Percentiles rank a stretch among this genome's conserved stretches.
phyloP scores from a whole-genome alignment of 2,888 invertebrate genomes.

The Tethea ocularis region DNA sequence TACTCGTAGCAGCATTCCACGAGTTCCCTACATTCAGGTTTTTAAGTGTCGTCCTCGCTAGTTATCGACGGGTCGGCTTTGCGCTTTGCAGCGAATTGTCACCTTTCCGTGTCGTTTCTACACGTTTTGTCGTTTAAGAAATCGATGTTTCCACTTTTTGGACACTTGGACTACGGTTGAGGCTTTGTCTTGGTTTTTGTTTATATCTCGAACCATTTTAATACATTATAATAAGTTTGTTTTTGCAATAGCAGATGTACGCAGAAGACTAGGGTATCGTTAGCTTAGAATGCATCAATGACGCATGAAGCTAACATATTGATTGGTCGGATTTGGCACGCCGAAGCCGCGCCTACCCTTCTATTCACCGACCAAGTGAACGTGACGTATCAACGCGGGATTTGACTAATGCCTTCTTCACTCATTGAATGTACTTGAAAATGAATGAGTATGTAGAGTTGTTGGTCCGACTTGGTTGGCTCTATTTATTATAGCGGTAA shows the following conservation, averaged over 20 bases:
- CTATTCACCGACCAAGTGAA: background rate
- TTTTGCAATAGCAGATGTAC: background rate
- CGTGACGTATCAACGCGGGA: background rate
- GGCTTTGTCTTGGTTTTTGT: background rate
- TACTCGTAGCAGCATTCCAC: background rate
- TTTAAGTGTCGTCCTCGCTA: background rate
- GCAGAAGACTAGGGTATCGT: too few relatives aligned
- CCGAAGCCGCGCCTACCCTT: background rate
- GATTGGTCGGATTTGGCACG: background rate
- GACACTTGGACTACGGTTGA: background rate
- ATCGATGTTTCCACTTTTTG: background rate
- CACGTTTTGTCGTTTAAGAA: background rate
- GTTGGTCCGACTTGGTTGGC: too few relatives aligned
- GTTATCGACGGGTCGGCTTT: background rate
- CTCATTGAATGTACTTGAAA: background rate
- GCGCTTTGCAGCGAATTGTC: background rate
- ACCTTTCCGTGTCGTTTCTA: background rate
- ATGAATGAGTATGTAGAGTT: too few relatives aligned
- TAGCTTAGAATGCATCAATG: too few relatives aligned
- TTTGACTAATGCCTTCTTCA: background rate
- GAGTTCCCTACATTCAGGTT: background rate
- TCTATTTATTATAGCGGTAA: too few relatives aligned
- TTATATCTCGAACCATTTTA: too few relatives aligned
- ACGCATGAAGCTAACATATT: slow-evolving; percentile 1
- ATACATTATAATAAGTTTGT: too few relatives aligned